Conservation (phyloP, 1,140 invertebrate species). For the Drosophila azteca region DNA sequence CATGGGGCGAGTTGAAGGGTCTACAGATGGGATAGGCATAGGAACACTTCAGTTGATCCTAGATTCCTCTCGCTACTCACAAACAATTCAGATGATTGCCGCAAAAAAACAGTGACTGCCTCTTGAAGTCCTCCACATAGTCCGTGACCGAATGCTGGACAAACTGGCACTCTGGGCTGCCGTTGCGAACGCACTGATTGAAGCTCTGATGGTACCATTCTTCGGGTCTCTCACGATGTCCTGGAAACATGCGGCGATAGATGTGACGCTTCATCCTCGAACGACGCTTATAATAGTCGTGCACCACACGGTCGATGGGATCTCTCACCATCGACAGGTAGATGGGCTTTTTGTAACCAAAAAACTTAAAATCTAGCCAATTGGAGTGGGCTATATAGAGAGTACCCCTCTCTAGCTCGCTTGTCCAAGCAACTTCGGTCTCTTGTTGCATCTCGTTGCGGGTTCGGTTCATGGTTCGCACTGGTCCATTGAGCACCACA, state of each 20-base stretch:
- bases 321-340: constrained; percentile 95
- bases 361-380: constrained; percentile 87
- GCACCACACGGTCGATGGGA: constrained; percentile 94
- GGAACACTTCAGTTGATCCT: background rate
- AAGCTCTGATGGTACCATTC: constrained; percentile 95
- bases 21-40: constrained; percentile 81
- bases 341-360: constrained; percentile 90
- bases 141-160: constrained; percentile 90
- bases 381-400: constrained; percentile 72
- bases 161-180: constrained; percentile 93
- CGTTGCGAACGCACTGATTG: constrained; percentile 92
- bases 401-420: constrained; percentile 50
- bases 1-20: constrained; percentile 91
- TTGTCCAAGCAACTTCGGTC: constrained; percentile 83
- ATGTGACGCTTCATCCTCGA: constrained; percentile 93
- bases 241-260: constrained; percentile 92
- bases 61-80: constrained; percentile 85
- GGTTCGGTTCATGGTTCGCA: constrained; percentile 35
- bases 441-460: constrained; percentile 89
- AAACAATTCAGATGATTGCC: constrained; percentile 93
- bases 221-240: constrained; percentile 92
- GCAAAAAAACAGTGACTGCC: constrained; percentile 94
- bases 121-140: constrained; percentile 90
- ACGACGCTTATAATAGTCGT: constrained; percentile 88
- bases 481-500: constrained; percentile 61